Base-by-base conservation (phyloP, 2,797 vertebrate genomes). In the Cirrhinus mrigala region DNA sequence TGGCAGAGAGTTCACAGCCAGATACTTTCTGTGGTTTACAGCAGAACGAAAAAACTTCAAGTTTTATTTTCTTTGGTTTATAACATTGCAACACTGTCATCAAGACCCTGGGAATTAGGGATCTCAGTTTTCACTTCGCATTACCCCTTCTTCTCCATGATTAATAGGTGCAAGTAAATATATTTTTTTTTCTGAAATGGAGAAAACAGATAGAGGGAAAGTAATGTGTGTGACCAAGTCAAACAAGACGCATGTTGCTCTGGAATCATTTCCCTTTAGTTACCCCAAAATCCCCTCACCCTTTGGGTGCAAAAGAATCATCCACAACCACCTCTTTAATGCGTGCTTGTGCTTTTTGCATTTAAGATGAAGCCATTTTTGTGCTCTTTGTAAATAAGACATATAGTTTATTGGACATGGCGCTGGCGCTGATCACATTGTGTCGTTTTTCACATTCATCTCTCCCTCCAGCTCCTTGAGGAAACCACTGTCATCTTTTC, bases 141-240 rank as follows among this genome's bases (percentile, higher is more conserved):
- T 85, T 85, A 83, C 81, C 86, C 79, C 75, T 80, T 70, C 60
- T 75, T 79, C 68, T 58, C 37, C 4, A 56, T 88, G 87, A 90
- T 89, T 89, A 87, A 90, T 91, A 90, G 79, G 56, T 81, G 50
- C 75, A 77, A 87, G 87, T 81, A 86, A 88, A 89, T 88, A 81
- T 81, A 87, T 54, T 3, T 52, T 85, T 79, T 73, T 87, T 87
- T 66, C 75, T 82, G 79, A 85, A 87, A 85, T 58, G 71, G 84
- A 82, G 79, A 88, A 89, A 88, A 78, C 71, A 77, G 81, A 87
- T 77, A 33, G 33, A 80, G 66, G 79, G 74, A 82, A 88, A 83
- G 84, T 87, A 87, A 87, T 40, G 81, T 60, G 66, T n/a, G 52
- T 85, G 76, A 76, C 80, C 85, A 85, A 89, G 84, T 74, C 75